Base-by-base conservation (phyloP, 2,888 invertebrate species). In the Orthosia gothica region DNA sequence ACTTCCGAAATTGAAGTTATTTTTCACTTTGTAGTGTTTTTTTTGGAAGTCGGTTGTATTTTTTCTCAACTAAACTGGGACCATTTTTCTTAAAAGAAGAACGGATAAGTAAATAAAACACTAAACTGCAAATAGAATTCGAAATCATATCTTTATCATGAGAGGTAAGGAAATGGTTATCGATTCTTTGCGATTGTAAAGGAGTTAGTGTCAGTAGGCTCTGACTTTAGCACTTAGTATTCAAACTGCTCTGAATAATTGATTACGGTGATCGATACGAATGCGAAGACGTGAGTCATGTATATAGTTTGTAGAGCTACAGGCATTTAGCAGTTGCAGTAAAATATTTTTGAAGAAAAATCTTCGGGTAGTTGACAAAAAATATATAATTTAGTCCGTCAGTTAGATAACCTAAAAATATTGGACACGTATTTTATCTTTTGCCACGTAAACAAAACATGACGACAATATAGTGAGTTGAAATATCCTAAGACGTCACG, bases 241-340 rank as follows among this genome's bases (percentile, higher is more conserved):
- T 86, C 72, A 82, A 85, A 87, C 76, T 74, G 67, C 45, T 66
- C 55, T 82, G 73, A 81, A 80, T 78, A 72, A 73, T 84, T 71
- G 71, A 81, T 72, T n/a, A 52, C 26, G 9, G 5, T 67, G 74
- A 65, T 74, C 81, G 64, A 83, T 83, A 70, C 20, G 50, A 45
- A 13, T 9, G 54, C 32, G 23, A 61, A 26, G 58, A 59, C 62
- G n/a, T 69, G n/a, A 49, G 40, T 61, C 55, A 54, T 45, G 59
- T 79, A 61, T 32, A 16, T n/a, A 54, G 70, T 55, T 32, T 65
- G 12, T 45, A 26, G 12, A 58, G 47, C 0, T 26, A 54, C 5
- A 45, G 15, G 20, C 49, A 61, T 71, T 26, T 20, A 68, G 61
- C 13, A 26, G 13, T 16, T 45, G 20, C n/a, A 40, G 59, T 13